Evolutionary conservation across 2,888 invertebrate species (phyloP), one percentile per base, ranked within the genome.

Genomic region (Helleia helle): DNA sequence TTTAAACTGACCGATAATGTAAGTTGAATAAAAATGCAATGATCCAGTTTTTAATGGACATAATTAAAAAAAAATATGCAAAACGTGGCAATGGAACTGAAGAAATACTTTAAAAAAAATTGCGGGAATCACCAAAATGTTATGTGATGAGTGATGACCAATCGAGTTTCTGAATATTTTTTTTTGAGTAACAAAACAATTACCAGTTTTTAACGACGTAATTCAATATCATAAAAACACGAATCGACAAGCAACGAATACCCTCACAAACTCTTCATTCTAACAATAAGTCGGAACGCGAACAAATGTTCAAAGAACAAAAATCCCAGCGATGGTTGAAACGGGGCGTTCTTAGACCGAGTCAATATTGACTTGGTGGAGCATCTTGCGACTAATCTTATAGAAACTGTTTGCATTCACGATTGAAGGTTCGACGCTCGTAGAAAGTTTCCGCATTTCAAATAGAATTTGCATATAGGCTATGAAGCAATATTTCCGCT

Each of bases 351-450:
- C 29, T 17, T 2, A 30, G 38, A 30, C 31, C 30, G 9, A 61
- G 71, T 72, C 71, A 75, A 76, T 75, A 79, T 79, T 77, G 74
- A 75, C 73, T 65, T 52, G 61, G 55, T 62, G 65, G 63, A 71
- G 71, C 72, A 72, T 72, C 72, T 67, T 61, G 61, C 71, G 69
- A 71, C 74, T 79, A 79, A 79, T 77, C 79, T 77, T 75, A 76
- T 79, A 73, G 75, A 77, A 74, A 76, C 71, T 79, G 74, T 79
- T 79, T 79, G 71, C 75, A 48, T 70, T 67, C 62, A 54, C 69
- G 74, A 75, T 75, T 72, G 74, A 75, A 71, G 74, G 71, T 65
- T 71, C 69, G 51, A 61, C 62, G 65, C 64, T 71, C 71, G 66
- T 64, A 62, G 68, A 68, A 77, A 79, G 65, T 77, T 80, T 70